These are phyloP conservation scores for Pterostichus niger DNA, from an alignment of 2,888 invertebrate genomes.

Conservation along the genomic window DNA sequence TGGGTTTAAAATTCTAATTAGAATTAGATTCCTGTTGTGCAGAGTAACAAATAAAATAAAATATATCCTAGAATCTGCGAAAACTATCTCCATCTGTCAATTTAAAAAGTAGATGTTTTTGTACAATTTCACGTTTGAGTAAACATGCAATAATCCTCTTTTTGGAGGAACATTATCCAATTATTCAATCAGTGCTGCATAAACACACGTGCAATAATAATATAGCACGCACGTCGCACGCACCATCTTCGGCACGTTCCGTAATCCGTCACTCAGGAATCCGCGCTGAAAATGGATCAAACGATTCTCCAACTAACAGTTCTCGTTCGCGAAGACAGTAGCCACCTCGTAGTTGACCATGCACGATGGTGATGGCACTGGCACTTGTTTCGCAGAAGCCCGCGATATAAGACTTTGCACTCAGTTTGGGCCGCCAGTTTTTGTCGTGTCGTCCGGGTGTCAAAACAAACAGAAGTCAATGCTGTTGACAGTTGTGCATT, in stretches of 20 bases:
- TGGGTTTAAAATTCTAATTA: no score
- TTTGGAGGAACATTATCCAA: background rate
- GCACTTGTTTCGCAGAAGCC: conserved; percentile 45
- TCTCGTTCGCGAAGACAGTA: conserved; percentile 19
- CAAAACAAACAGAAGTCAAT: background rate
- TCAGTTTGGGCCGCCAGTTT: conserved; percentile 30
- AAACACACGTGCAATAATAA: conserved; percentile 1
- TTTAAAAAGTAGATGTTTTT: no score
- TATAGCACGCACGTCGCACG: conserved; percentile 16
- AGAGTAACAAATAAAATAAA: no score
- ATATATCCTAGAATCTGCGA: no score
- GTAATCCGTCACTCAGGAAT: conserved; percentile 3
- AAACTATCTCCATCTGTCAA: no score
- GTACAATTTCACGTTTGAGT: no score
- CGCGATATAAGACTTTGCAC: conserved; percentile 60
- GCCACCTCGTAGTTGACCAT: conserved; percentile 7
- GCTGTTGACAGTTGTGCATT: background rate
- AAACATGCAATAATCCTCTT: no score
- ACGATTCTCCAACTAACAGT: conserved; percentile 51
- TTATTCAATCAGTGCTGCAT: no score
- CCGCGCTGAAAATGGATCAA: conserved; percentile 57
- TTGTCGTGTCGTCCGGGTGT: conserved; percentile 1
- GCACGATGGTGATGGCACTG: conserved; percentile 7
- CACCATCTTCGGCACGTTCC: background rate
- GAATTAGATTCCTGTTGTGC: no score